Percentiles rank a stretch among this genome's conserved stretches.
These are phyloP conservation scores for Galeruca laticollis DNA, from an alignment of 2,888 invertebrate species.

Conservation along the genomic window DNA sequence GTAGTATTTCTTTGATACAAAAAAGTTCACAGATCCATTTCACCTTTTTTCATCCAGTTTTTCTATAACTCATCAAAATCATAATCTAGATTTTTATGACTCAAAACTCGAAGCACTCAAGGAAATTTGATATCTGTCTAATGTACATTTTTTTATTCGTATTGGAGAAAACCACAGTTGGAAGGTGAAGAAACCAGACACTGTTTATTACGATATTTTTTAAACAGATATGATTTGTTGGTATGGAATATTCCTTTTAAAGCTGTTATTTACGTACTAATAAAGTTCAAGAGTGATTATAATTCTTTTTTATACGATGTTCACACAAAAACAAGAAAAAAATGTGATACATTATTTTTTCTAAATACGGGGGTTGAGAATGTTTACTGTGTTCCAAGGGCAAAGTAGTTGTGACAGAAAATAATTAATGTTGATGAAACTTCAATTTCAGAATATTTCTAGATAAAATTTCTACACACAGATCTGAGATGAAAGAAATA, in stretches of 20 bases:
- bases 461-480: no score
- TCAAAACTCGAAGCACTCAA: neutral
- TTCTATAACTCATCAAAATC: constrained; percentile 2
- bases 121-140: constrained; percentile 6
- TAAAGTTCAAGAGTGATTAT: neutral
- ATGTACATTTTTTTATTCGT: constrained; percentile 6
- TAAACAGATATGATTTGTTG: neutral
- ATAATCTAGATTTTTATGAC: constrained; percentile 5
- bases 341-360: no score
- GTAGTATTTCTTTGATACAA: neutral
- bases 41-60: neutral
- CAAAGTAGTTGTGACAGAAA: no score
- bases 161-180: neutral
- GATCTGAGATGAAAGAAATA: no score
- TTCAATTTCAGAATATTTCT: no score
- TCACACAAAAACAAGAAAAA: no score
- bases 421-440: no score
- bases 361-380: no score
- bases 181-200: constrained; percentile 7
- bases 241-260: neutral
- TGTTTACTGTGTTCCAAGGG: no score
- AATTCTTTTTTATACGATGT: no score
- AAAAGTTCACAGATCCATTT: neutral
- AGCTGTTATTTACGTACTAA: neutral
- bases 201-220: neutral